Evolutionary conservation across 2,888 invertebrate species (phyloP).

Genomic region (Trimorus sp.): DNA sequence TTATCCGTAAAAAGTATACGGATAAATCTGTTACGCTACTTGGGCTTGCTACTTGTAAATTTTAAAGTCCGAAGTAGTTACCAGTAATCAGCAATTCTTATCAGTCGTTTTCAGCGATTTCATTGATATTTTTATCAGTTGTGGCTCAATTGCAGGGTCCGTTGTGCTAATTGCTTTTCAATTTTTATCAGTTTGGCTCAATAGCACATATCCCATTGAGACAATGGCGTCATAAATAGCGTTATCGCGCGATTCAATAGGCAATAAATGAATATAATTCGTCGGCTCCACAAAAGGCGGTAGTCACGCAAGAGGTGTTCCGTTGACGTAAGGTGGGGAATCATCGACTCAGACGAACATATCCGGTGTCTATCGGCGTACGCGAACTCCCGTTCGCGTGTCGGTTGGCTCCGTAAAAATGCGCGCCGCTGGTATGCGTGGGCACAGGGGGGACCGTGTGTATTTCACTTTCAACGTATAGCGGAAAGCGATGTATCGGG

Average conservation of each 20-base stretch:
- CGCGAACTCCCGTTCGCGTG: constrained; percentile 59
- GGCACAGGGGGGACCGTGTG: constrained; percentile 65
- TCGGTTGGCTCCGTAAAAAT: constrained; percentile 69
- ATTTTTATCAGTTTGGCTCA: too few relatives aligned
- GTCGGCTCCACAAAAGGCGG: constrained; percentile 50
- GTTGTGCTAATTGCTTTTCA: too few relatives aligned
- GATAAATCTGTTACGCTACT: too few relatives aligned
- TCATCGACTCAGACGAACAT: constrained; percentile 62
- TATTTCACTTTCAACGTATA: constrained; percentile 80
- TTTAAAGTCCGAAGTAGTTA: too few relatives aligned
- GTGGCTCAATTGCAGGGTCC: too few relatives aligned
- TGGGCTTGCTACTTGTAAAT: too few relatives aligned
- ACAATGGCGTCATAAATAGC: constrained; percentile 32
- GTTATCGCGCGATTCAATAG: constrained; percentile 32
- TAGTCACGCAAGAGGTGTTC: constrained; percentile 65
- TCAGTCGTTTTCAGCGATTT: too few relatives aligned
- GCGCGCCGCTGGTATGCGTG: constrained; percentile 58
- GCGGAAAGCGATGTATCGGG: constrained; percentile 74
- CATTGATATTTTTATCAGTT: too few relatives aligned
- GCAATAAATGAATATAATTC: constrained; percentile 47
- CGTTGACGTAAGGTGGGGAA: constrained; percentile 47
- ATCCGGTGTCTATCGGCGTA: constrained; percentile 64
- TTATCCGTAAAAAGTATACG: too few relatives aligned
- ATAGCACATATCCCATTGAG: too few relatives aligned
- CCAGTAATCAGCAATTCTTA: too few relatives aligned